Percentiles rank a stretch among this genome's conserved stretches.
phyloP scores from a whole-genome alignment of 2,113 vertebrate genomes.

The Campylorhamphus procurvoides region DNA sequence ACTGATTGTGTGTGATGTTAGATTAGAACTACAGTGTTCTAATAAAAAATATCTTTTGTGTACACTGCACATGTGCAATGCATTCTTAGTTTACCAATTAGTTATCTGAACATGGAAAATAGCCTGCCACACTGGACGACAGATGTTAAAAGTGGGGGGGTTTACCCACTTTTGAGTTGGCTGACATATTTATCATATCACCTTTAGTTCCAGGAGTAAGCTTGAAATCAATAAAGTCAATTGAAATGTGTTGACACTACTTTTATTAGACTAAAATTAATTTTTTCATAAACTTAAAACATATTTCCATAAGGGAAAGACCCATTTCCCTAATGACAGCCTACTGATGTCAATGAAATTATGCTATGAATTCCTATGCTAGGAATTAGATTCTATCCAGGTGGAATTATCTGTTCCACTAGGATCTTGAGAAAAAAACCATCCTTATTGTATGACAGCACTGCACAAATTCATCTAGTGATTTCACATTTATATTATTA shows the following conservation, averaged over 20 bases:
- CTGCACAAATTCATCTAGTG: background rate
- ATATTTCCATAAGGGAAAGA: background rate
- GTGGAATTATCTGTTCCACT: background rate
- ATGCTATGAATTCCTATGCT: background rate
- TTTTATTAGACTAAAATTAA: background rate
- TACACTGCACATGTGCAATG: background rate
- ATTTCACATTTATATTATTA: background rate
- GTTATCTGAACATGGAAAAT: background rate
- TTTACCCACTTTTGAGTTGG: background rate
- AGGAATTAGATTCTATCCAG: background rate
- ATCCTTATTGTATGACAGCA: background rate
- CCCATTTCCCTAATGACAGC: background rate
- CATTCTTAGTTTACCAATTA: background rate
- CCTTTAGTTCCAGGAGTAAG: background rate
- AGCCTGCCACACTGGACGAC: background rate
- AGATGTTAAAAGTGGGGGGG: background rate
- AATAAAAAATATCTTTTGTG: background rate
- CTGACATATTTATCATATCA: background rate
- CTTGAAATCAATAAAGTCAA: background rate
- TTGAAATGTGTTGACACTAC: background rate
- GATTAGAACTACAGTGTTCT: background rate
- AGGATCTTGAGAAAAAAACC: background rate
- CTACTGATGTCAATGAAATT: background rate
- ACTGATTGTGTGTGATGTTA: background rate
- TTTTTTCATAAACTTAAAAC: background rate